Base-by-base conservation (phyloP, 2,888 invertebrate species). In the Parnassius smintheus region DNA sequence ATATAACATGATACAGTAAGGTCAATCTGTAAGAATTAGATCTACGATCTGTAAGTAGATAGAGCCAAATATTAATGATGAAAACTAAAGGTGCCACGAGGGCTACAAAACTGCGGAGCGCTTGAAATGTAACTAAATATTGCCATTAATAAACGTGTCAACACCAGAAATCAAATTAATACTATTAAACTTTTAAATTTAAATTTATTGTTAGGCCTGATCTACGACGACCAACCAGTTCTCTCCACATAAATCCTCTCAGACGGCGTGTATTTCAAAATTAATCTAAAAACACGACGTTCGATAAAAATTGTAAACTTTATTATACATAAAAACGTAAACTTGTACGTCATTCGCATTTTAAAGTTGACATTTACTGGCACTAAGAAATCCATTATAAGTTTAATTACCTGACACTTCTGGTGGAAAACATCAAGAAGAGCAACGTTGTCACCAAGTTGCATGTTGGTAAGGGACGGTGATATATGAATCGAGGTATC, bases 361-460 rank as follows among this genome's bases (percentile, higher is more conserved):
- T 59, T 48, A 63, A 56, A 63, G 56, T 52, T 56, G 63, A 63
- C 63, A 50, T 63, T 63, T 59, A 63, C 59, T 50, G 51, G 59
- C 59, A 51, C 59, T 63, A 63, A 63, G 51, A 59, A 56, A 63
- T 56, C 54, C 63, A 63, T 63, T 63, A 56, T 22, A 18, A 35
- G 46, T 59, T 63, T 59, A 63, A 63, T 56, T 52, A 56, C 61
- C 57, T 46, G 51, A 57, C 42, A 60, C 48, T 60, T 55, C 49
- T 48, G 35, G 54, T 44, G 25, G 49, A 13, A 58, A 56, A 52
- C 35, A 9, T 52, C 42, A 35, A 57, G 53, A 62, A 18, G 42
- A 49, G 58, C 54, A 62, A 41, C 13, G 52, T n/a, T 1, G 55
- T 12, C 41, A 13, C 0, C 48, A 50, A 59, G 25, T 8, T 35